These are phyloP conservation scores for Aphidoletes aphidimyza DNA, from an alignment of 2,888 invertebrate genomes.

Conservation along the genomic window DNA sequence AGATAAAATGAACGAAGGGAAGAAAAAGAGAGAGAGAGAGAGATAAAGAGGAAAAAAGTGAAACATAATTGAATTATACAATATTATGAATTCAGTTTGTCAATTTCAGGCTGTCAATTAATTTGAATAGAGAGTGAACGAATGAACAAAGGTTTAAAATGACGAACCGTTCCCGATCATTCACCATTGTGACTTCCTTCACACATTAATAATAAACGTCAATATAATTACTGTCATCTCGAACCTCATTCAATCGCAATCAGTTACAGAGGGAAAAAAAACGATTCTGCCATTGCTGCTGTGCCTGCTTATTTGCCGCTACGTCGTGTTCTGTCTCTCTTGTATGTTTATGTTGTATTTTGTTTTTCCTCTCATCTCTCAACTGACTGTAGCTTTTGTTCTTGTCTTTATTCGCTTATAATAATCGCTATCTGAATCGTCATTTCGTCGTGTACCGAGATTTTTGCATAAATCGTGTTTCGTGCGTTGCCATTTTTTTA, in stretches of 20 bases:
- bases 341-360: too few species aligned
- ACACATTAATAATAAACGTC: slow-evolving; percentile 12
- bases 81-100: background rate
- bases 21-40: too few species aligned
- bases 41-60: too few species aligned
- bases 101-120: too few species aligned
- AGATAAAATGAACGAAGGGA: too few species aligned
- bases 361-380: too few species aligned
- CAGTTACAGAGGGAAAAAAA: slow-evolving; percentile 28
- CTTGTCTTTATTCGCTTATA: background rate
- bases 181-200: background rate
- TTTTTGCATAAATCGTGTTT: slow-evolving; percentile 37
- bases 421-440: background rate
- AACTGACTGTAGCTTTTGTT: background rate
- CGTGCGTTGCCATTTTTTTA: slow-evolving; percentile 9
- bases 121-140: too few species aligned
- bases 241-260: slow-evolving; percentile 4
- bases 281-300: background rate
- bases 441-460: slow-evolving; percentile 14
- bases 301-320: too few species aligned
- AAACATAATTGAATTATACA: background rate
- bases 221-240: slow-evolving; percentile 49
- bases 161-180: too few species aligned
- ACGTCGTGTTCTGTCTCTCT: background rate
- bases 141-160: too few species aligned